Evolutionary conservation across 2,888 invertebrate genomes (phyloP), one percentile per base, ranked within the genome.

Genomic region (Dryadula phaetusa): DNA sequence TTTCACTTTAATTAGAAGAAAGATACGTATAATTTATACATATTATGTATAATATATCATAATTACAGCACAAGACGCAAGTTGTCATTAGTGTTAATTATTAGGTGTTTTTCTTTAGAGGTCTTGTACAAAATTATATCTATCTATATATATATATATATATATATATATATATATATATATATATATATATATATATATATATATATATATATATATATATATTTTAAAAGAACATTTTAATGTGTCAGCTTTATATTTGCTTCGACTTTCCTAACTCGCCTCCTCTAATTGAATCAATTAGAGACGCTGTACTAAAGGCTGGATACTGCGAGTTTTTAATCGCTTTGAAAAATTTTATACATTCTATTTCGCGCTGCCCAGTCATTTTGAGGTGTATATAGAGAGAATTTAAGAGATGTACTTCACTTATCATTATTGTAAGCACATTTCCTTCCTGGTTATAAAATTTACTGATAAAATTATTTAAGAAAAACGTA

Each of bases 1-100:
- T 60, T 46, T 60, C 60, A 60, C 20, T 10, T 46, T 60, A 46
- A 60, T 60, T 60, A 60, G 25, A 32, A 60, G 10, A 32, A 32
- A 25, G n/a, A 40, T 40, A 25, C 8, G 46, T 60, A 28, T 44
- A 3, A 20, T 18, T 60, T 46, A 60, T 60, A 25, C 46, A 60
- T 10, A 52, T 3, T 16, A 8, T 4, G 18, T 18, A 10, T 20
- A 10, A 44, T 44, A 18, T 20, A 1, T 44, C 8, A 10, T 52
- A 32, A 28, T 52, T 56, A 8, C 14, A 12, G 3, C 20, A 6
- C 20, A n/a, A 22, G n/a, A 25, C 7, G 28, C 16, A 14, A 40
- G 3, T 42, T 16, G 28, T 28, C 28, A 32, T 52, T 52, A 52
- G 16, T 28, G 52, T 28, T 52, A 25, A 49, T 25, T 49, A 49